These are phyloP conservation scores for Euura lappo DNA, from an alignment of 1,140 invertebrate species.

Conservation along the genomic window DNA sequence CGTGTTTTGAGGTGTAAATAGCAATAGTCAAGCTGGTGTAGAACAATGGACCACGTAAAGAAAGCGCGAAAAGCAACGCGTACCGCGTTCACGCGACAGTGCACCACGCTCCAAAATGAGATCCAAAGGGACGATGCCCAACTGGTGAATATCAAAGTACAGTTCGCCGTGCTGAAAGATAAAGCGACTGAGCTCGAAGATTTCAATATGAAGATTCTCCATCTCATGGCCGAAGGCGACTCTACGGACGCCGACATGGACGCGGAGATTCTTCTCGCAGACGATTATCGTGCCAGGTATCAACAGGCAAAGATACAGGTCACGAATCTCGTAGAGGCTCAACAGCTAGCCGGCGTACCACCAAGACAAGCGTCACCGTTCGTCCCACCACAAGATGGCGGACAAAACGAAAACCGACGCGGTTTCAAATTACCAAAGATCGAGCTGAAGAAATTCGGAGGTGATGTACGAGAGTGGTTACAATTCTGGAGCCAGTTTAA, in stretches of 20 bases:
- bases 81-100: too few relatives aligned
- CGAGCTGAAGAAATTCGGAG: constrained; percentile 28
- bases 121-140: too few relatives aligned
- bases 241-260: background rate
- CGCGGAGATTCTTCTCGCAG: background rate
- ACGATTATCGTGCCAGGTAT: background rate
- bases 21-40: background rate
- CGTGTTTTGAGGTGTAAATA: background rate
- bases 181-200: background rate
- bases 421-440: constrained; percentile 39
- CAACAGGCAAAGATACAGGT: background rate
- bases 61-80: too few relatives aligned
- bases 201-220: background rate
- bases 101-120: background rate
- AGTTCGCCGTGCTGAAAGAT: background rate
- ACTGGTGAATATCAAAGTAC: background rate
- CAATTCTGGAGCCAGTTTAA: too few relatives aligned
- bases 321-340: background rate
- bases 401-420: background rate
- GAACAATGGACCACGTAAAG: too few relatives aligned
- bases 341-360: too few relatives aligned
- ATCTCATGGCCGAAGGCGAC: background rate
- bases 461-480: too few relatives aligned
- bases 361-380: too few relatives aligned
- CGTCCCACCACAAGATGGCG: too few relatives aligned